A percentile compares a stretch with the other conserved stretches of the same genome.
Evolutionary conservation across 1,140 invertebrate species (phyloP).

Genomic region (Drosophila auraria): DNA sequence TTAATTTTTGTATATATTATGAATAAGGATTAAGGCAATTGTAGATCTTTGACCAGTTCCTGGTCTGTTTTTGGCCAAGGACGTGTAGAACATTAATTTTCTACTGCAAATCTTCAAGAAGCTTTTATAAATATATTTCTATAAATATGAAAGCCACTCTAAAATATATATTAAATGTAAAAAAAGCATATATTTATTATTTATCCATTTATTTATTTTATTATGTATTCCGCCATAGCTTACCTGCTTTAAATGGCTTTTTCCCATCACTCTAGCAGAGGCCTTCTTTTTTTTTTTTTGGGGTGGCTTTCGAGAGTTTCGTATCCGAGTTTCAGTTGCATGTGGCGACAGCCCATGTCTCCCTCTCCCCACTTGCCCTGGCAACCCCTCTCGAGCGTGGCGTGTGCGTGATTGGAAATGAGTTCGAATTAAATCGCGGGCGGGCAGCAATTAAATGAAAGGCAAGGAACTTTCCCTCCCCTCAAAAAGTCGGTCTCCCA

Average conservation of each 20-base stretch:
- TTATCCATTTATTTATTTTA: too few relatives aligned
- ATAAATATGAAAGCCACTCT: too few relatives aligned
- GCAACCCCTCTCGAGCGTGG: neutral
- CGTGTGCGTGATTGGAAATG: conserved; percentile 61
- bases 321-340: conserved; percentile 39
- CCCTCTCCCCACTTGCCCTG: neutral
- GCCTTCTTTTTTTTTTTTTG: neutral
- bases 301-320: neutral
- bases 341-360: conserved; percentile 28
- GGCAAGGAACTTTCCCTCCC: conserved; percentile 36
- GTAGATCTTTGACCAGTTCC: too few relatives aligned
- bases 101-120: too few relatives aligned
- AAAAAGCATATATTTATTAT: too few relatives aligned
- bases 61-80: too few relatives aligned
- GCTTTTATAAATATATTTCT: too few relatives aligned
- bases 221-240: too few relatives aligned
- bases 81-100: too few relatives aligned
- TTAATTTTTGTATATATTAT: too few relatives aligned
- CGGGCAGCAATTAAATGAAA: conserved; percentile 62
- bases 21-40: too few relatives aligned
- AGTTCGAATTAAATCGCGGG: conserved; percentile 59
- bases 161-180: too few relatives aligned
- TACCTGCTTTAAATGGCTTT: neutral
- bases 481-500: conserved; percentile 41
- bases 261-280: neutral